Conservation (phyloP, 2,113 vertebrate genomes). For the Nipponia nippon region DNA sequence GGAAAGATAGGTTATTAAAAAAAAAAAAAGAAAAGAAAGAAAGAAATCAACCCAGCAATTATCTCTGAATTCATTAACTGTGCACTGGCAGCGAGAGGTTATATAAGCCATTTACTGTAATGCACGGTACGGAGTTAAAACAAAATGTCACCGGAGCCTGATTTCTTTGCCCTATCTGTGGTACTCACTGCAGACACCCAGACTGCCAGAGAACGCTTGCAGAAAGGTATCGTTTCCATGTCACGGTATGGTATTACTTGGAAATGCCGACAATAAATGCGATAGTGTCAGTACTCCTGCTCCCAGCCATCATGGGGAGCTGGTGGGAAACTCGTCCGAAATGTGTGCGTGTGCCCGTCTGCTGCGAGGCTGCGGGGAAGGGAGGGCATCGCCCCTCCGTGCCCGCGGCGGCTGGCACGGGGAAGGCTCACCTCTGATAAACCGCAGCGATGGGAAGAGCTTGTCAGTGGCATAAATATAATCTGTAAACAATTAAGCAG, state of each 20-base stretch:
- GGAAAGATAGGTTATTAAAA: slow-evolving; percentile 2
- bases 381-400: background rate
- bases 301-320: background rate
- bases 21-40: background rate
- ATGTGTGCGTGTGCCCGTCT: background rate
- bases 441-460: slow-evolving; percentile 63
- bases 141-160: background rate
- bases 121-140: slow-evolving; percentile 2
- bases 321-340: background rate
- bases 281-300: background rate
- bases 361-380: background rate
- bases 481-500: slow-evolving; percentile 84
- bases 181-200: background rate
- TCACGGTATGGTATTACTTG: background rate
- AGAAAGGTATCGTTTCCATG: background rate
- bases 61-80: slow-evolving; percentile 56
- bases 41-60: slow-evolving; percentile 40
- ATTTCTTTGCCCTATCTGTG: background rate
- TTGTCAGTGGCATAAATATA: slow-evolving; percentile 70
- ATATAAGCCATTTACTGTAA: slow-evolving; percentile 40
- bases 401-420: background rate
- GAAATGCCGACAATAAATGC: background rate
- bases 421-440: slow-evolving; percentile 56
- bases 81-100: slow-evolving; percentile 14
- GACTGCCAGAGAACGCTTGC: background rate